Conservation (phyloP, 1,140 invertebrate species). For the Bombus cullumanus region DNA sequence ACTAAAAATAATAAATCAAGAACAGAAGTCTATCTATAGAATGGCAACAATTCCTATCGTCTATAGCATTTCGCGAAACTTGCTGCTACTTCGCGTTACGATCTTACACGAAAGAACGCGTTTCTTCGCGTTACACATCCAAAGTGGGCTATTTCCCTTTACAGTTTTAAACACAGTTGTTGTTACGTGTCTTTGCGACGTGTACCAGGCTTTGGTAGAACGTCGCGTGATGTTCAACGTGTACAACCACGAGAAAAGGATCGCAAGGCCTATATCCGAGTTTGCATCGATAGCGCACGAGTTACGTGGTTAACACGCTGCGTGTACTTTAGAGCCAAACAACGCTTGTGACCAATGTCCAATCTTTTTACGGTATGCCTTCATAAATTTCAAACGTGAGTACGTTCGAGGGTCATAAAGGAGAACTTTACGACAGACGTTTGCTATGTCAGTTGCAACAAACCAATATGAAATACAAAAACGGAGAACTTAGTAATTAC, state of each 20-base stretch:
- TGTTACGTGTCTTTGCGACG: conserved; percentile 30
- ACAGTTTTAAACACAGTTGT: conserved; percentile 11
- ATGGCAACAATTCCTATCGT: neutral
- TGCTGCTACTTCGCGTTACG: neutral
- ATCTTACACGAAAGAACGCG: neutral
- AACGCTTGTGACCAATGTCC: conserved; percentile 44
- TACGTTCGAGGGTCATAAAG: neutral
- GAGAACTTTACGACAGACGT: neutral
- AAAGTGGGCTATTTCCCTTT: neutral
- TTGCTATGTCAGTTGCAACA: neutral
- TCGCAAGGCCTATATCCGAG: conserved; percentile 41
- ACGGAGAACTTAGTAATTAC: neutral
- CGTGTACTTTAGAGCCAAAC: conserved; percentile 50
- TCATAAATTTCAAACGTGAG: neutral
- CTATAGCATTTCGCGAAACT: neutral
- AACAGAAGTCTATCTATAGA: conserved; percentile 24
- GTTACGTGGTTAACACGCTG: conserved; percentile 38
- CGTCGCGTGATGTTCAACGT: conserved; percentile 54
- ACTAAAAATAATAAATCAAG: conserved; percentile 66
- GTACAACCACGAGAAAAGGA: conserved; percentile 23
- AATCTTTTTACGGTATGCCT: conserved; percentile 24
- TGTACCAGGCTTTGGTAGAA: conserved; percentile 28
- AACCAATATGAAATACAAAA: neutral
- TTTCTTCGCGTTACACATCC: neutral
- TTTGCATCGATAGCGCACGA: conserved; percentile 42